Percentiles rank a stretch among this genome's conserved stretches.
These are phyloP conservation scores for Bergia sp. DNA, from an alignment of 92 coral and sea anemone species.

Conservation along the genomic window DNA sequence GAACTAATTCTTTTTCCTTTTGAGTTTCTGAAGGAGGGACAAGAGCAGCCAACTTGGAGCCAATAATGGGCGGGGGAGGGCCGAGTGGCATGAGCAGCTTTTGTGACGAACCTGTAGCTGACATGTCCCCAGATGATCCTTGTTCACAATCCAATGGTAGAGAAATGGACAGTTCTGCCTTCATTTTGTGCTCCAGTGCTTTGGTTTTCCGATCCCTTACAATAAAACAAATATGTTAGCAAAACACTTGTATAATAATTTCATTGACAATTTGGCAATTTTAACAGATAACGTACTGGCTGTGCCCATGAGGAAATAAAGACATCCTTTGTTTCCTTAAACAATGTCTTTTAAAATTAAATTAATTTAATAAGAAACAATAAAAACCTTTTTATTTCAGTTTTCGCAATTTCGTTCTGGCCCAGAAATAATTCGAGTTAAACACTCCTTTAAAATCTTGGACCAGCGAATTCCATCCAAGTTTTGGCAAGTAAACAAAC, in stretches of 20 bases:
- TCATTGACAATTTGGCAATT: not conserved
- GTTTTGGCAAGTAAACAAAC: no score
- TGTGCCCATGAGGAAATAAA: not conserved
- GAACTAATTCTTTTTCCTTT: slow-evolving; percentile 6
- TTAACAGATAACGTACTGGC: not conserved
- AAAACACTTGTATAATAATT: not conserved
- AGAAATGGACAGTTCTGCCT: slow-evolving; percentile 37
- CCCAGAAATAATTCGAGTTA: no score
- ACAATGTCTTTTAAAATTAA: no score
- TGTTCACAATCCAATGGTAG: slow-evolving; percentile 13
- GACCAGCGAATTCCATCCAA: no score
- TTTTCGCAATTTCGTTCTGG: no score
- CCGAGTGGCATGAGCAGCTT: slow-evolving; percentile 33
- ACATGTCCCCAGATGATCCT: not conserved
- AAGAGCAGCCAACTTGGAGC: slow-evolving; percentile 36
- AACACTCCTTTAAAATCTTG: no score
- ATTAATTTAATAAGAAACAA: no score
- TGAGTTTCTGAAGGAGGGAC: slow-evolving; percentile 33
- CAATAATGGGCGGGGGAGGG: slow-evolving; percentile 39
- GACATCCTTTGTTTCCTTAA: no score
- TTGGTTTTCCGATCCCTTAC: slow-evolving; percentile 30
- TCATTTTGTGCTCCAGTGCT: slow-evolving; percentile 21
- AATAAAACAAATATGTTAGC: not conserved
- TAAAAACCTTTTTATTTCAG: no score
- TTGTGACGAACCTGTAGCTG: slow-evolving; percentile 3